Evolutionary conservation across 2,797 vertebrate genomes (phyloP), one percentile per base, ranked within the genome.

Genomic region (Neostethus bicornis): DNA sequence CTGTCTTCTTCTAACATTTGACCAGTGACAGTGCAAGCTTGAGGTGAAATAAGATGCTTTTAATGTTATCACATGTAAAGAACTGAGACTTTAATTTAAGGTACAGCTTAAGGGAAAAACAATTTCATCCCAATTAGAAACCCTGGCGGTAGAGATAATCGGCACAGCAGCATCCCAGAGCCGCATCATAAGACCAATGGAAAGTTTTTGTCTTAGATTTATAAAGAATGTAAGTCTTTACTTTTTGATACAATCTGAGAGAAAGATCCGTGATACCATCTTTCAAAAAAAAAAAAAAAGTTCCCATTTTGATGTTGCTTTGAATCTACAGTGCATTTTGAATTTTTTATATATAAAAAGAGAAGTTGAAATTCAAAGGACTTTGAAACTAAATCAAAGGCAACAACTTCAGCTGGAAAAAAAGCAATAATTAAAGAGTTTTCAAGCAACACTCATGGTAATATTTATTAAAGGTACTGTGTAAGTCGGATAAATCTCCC

Each of bases 81-180:
- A 4, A 10, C 11, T 7, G 20, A 26, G 5, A 32, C 28, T 26
- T 2, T 28, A 13, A 43, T 38, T 45, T 28, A 43, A 3, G 34
- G 17, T 56, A 53, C 34, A 53, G 29, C 17, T 14, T 2, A 23
- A 48, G 26, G n/a, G 20, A 60, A 60, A 46, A 34, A 45, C n/a
- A 29, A 17, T 9, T n/a, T 24, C 43, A 43, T 26, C 8, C 1
- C 3, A 5, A 5, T 5, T 14, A 39, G 19, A 38, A 14, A 32
- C 19, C 53, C 42, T 6, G n/a, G 38, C 19, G 17, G 12, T 20
- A 14, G 2, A 9, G 41, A 52, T 12, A 51, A 13, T 13, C 13
- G 39, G 14, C 11, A 38, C 7, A 7, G 10, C 17, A 44, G 4
- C 17, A 24, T 41, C 9, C 19, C 16, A 2, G 16, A n/a, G 38